Base-by-base conservation (phyloP, 2,113 vertebrate genomes). In the Ceratotherium simum region DNA sequence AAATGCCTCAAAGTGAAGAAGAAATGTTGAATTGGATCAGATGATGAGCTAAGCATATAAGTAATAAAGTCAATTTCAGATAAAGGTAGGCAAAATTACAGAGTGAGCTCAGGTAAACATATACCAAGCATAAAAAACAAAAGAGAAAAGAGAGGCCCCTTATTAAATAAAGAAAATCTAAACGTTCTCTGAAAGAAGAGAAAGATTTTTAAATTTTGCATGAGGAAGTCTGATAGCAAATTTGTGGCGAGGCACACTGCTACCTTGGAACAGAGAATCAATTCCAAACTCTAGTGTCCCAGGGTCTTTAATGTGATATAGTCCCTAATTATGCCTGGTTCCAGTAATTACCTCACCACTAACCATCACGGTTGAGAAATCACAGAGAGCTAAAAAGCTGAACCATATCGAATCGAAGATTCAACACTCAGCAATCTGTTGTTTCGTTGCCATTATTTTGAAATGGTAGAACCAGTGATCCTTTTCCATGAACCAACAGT, bases 341-440 rank as follows among this genome's bases (percentile, higher is more conserved):
- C 75, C 64, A 86, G 69, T 46, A 56, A 95, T 89, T 73, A 81
- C 80, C 67, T 96, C 56, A 86, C 82, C 81, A 95, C 95, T 90
- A 84, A 83, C 89, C 69, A 90, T 39, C 27, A 27, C 54, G 81
- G 62, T 60, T 72, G 70, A 90, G 87, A 93, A 96, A 87, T 84
- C 95, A 80, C 2, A 1, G 46, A 90, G 87, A 58, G 79, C 51
- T 94, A 17, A 80, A 85, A 87, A 70, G 36, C 64, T 76, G 86
- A 96, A 92, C 96, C 92, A 67, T 91, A 73, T 83, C 87, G 83
- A 97, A 97, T 90, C 6, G 8, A 95, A 92, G 73, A 31, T 65
- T 96, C 75, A 84, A 48, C 33, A 90, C 69, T 87, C 97, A 97
- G 95, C 85, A 94, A 83, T 92, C 73, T 96, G 95, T 92, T 76